Base-by-base conservation (phyloP, 2,888 invertebrate genomes). In the Sceliomorpha sp. region DNA sequence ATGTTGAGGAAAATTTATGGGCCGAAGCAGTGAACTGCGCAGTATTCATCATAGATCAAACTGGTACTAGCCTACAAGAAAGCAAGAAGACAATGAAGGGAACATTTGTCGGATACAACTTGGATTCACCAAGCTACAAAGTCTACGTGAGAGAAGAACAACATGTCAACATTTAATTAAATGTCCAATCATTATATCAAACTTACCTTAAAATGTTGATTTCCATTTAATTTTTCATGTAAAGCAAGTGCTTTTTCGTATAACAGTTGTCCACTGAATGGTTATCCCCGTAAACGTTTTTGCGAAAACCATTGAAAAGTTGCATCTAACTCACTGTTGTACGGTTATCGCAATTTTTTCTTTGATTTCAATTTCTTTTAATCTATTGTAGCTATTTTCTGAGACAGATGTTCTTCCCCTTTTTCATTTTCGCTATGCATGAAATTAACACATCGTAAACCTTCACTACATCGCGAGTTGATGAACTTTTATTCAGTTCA, bases 51-150 rank as follows among this genome's bases (percentile, higher is more conserved):
- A 7, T 66, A 12, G 70, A 72, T 39, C 72, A 59, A 8, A 66
- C 66, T 1, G 55, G 55, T 2, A 67, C 42, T 4, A 72, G 69
- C 10, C 45, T 63, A 15, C 6, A 55, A 1, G 32, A 50, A 36
- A 42, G 39, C 1, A 59, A 48, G 20, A 76, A 72, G 40, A 59
- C 39, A 36, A 32, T 56, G 13, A 60, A 79, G 3, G 82, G 80
- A 60, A 62, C 58, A 74, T 56, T 80, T 32, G 74, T 78, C 2
- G 73, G 77, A 0, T 79, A 79, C 26, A 75, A 79, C 15, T n/a
- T 70, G 6, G 71, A 76, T n/a, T 59, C 71, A 7, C 69, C 69
- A 1, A 20, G 73, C 2, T 76, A 67, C 20, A 63, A 71, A 63
- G 37, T 76, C 0, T 75, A 69, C 26, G 2, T 72, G 0, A 12